Evolutionary conservation across 1,140 invertebrate genomes (phyloP), one percentile per base, ranked within the genome.

Genomic region (Aphelenchoides avenae): DNA sequence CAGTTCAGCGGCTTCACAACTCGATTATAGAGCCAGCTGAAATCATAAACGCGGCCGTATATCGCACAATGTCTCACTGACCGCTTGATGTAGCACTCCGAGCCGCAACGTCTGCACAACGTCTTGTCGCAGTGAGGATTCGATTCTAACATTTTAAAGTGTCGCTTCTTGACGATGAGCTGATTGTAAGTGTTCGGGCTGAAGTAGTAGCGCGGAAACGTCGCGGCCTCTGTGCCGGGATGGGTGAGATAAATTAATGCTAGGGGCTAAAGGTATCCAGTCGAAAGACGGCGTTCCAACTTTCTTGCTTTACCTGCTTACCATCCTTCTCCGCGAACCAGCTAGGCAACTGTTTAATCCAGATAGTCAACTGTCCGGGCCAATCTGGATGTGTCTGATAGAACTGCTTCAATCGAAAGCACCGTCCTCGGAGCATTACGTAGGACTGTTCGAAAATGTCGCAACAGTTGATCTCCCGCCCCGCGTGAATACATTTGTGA

Each of bases 371-470:
- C 24, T 52, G 42, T 4, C 66, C 64, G 24, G 57, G 31, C 31
- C 61, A 48, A 40, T 68, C 64, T 1, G 64, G 64, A 20, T 59
- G 64, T 18, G 49, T 39, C 18, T 66, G 64, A 26, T 41, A 49
- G 33, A 68, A 63, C 7, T 58, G 15, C 27, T 34, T 33, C 34
- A 66, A 18, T 11, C 51, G 47, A 53, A 69, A 66, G 41, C 64
- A 66, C 29, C 65, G 59, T 6, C 64, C 64, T 20, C 64, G 36
- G n/a, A 66, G n/a, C 57, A 68, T 63, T 3, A 66, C 49, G 55
- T 57, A n/a, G n/a, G n/a, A n/a, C n/a, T n/a, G n/a, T n/a, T 24
- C 22, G 20, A 60, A 60, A 34, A 68, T 24, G 11, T 67, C 43
- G 42, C 61, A 64, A 46, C 63, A 66, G 3, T 27, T 33, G 18